Evolutionary conservation across 1,140 invertebrate genomes (phyloP).

Genomic region (Solenopsis fugax): DNA sequence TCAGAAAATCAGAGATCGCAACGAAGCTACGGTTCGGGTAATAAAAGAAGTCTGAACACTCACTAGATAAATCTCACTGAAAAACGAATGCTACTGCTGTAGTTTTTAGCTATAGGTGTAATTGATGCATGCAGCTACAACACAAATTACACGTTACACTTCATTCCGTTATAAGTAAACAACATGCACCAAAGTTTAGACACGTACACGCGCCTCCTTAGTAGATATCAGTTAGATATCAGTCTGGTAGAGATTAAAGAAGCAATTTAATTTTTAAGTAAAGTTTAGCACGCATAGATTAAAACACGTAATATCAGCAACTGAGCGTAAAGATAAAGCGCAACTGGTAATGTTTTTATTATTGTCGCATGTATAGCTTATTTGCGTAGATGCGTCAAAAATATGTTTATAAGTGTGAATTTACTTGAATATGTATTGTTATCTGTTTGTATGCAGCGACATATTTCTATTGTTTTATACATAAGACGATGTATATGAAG

Average conservation of each 20-base stretch:
- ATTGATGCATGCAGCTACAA: constrained; percentile 30
- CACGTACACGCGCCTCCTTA: neutral
- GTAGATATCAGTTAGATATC: neutral
- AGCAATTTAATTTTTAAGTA: constrained; percentile 30
- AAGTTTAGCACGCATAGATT: constrained; percentile 14
- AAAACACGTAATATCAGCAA: neutral
- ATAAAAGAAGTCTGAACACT: constrained; percentile 34
- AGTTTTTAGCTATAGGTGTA: constrained; percentile 34
- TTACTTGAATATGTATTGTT: constrained; percentile 63
- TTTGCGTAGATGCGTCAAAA: constrained; percentile 77
- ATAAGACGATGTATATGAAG: constrained; percentile 54
- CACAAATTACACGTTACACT: constrained; percentile 15
- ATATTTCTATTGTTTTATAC: constrained; percentile 77
- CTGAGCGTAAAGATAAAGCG: constrained; percentile 46
- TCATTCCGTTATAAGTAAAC: constrained; percentile 22
- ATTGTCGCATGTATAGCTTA: constrained; percentile 73
- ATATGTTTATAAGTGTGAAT: constrained; percentile 73
- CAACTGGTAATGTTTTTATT: constrained; percentile 69
- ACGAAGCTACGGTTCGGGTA: constrained; percentile 13
- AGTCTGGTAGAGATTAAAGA: neutral
- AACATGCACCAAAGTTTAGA: neutral
- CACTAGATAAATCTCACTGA: constrained; percentile 32
- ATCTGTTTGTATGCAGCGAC: constrained; percentile 74
- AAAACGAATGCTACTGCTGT: constrained; percentile 25
- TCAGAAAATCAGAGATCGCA: constrained; percentile 11